A percentile compares a stretch with the other conserved stretches of the same genome.
phyloP scores from a whole-genome alignment of 1,140 invertebrate genomes.

The Scaptomyza pallida region DNA sequence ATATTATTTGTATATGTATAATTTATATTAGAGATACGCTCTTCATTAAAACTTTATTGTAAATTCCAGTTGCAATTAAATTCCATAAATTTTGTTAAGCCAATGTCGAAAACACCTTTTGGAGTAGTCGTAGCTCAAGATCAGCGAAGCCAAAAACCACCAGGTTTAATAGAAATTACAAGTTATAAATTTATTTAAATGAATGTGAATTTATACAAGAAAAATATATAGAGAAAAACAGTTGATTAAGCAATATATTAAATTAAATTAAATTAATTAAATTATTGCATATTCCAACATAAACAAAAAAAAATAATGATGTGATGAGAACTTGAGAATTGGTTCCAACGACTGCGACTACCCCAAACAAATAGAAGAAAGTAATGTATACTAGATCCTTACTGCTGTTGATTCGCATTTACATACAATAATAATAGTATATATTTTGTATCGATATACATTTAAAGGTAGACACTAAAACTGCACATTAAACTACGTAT shows the following conservation, averaged over 20 bases:
- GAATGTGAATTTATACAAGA: conserved; percentile 19
- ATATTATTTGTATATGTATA: conserved; percentile 66
- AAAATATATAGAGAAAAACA: conserved; percentile 6
- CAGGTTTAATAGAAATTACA: conserved; percentile 8
- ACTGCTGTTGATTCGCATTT: conserved; percentile 15
- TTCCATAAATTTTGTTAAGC: conserved; percentile 58
- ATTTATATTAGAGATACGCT: conserved; percentile 73
- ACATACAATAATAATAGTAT: conserved; percentile 41
- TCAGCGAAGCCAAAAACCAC: background rate
- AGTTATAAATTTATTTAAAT: conserved; percentile 19
- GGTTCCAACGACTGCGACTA: conserved; percentile 15
- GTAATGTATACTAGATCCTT: conserved; percentile 36
- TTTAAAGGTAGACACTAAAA: conserved; percentile 64
- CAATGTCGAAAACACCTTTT: background rate
- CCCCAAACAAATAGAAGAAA: conserved; percentile 4
- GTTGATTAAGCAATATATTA: conserved; percentile 24
- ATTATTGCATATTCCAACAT: conserved; percentile 16
- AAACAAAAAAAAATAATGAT: background rate
- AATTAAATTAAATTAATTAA: conserved; percentile 7
- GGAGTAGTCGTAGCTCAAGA: conserved; percentile 13
- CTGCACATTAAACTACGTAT: conserved; percentile 73
- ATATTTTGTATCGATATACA: conserved; percentile 44
- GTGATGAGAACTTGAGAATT: background rate
- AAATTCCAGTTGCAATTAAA: conserved; percentile 67
- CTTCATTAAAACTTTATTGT: conserved; percentile 71